Evolutionary conservation across 2,888 invertebrate genomes (phyloP), one percentile per base, ranked within the genome.

Genomic region (Hydrotaea diabolus): DNA sequence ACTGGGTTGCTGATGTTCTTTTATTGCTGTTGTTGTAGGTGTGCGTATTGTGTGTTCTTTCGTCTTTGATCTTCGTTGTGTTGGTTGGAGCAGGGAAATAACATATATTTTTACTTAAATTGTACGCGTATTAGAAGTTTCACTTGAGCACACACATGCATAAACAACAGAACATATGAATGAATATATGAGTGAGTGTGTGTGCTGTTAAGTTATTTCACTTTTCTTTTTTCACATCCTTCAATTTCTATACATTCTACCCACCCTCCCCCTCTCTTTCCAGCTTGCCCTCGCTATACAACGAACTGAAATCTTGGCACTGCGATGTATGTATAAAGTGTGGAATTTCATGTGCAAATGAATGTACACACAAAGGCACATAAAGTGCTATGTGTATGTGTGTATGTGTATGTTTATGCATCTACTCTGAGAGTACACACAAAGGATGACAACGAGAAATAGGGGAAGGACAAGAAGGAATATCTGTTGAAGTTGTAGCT

Each of bases 401-500:
- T 75, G 77, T 78, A 77, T 66, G 46, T 73, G 46, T 19, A 46
- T 66, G 31, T 31, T 57, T 26, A 43, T 19, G 55, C 39, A 3
- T 13, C 11, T n/a, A n/a, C n/a, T n/a, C n/a, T n/a, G n/a, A n/a
- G n/a, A 71, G 21, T 64, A 66, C 11, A 31, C 62, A 64, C 21
- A 62, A 74, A 55, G 74, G 39, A 43, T n/a, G 43, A 15, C 59
- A 13, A 77, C 21, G 49, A 69, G 53, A 49, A 43, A 46, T 53
- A 46, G 53, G 53, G 72, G 43, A 74, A 53, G 55, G 13, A 49
- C 59, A 31, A 31, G 19, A 39, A 75, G 73, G 66, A 71, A 71
- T 31, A 72, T 36, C 57, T 49, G 64, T 49, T 71, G 57, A 71
- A 64, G 74, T 77, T 81, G 43, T 71, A 69, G 46, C 53, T 82